These are phyloP conservation scores for Tipula confusa DNA, from an alignment of 2,888 invertebrate genomes.

Conservation along the genomic window DNA sequence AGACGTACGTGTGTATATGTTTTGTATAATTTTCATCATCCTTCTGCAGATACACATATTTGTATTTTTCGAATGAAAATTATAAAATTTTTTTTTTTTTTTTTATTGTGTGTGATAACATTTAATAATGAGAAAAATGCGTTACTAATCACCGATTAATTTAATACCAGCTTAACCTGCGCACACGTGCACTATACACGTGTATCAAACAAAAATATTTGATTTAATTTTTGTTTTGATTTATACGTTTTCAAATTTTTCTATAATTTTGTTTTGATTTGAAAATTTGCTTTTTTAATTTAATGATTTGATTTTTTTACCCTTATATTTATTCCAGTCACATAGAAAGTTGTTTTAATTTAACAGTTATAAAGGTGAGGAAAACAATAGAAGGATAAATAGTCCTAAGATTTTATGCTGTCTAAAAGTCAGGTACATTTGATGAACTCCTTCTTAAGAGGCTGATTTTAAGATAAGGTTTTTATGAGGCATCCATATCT, in stretches of 20 bases:
- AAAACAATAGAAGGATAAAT: too few relatives aligned
- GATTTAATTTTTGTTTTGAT: conserved; percentile 17
- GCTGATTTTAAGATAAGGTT: too few relatives aligned
- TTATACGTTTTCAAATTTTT: neutral
- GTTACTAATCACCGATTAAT: conserved; percentile 25
- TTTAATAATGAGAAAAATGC: neutral
- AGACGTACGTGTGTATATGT: neutral
- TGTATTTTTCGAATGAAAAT: neutral
- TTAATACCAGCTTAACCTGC: conserved; percentile 20
- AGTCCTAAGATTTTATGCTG: too few relatives aligned
- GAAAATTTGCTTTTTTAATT: neutral
- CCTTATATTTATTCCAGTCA: too few relatives aligned
- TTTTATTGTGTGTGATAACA: neutral
- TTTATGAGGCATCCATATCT: too few relatives aligned
- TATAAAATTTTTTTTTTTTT: neutral
- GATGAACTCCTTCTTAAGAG: too few relatives aligned
- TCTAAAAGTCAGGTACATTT: too few relatives aligned
- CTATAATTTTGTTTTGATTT: neutral
- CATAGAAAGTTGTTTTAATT: too few relatives aligned
- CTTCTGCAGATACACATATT: too few relatives aligned
- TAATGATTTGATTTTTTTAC: neutral
- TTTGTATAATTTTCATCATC: too few relatives aligned
- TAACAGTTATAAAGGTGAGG: too few relatives aligned
- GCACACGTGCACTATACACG: neutral
- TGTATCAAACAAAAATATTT: conserved; percentile 9